Evolutionary conservation across 2,797 vertebrate genomes (phyloP).

Genomic region (Mionectes olivaceus): DNA sequence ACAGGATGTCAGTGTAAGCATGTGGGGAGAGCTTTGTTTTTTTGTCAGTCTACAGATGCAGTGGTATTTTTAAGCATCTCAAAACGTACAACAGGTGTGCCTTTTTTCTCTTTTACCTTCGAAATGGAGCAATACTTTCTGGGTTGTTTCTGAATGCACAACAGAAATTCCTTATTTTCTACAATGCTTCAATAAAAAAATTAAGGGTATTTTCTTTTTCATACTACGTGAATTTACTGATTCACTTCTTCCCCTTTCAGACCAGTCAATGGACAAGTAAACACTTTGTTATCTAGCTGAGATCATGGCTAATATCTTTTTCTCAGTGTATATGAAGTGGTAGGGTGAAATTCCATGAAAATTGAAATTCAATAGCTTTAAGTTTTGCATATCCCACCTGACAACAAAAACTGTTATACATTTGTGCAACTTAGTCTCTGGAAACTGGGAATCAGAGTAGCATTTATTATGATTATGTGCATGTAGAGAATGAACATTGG

Average conservation of each 20-base stretch:
- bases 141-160: background rate
- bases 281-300: background rate
- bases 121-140: background rate
- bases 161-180: background rate
- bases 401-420: background rate
- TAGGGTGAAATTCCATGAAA: background rate
- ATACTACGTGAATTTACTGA: background rate
- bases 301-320: background rate
- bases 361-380: background rate
- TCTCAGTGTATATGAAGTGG: background rate
- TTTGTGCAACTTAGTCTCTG: background rate
- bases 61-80: background rate
- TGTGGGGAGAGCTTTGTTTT: background rate
- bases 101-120: background rate
- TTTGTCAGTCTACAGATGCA: background rate
- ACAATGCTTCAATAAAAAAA: background rate
- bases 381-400: background rate
- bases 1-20: background rate
- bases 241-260: background rate
- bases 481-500: background rate
- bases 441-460: background rate
- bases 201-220: background rate
- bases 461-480: background rate
- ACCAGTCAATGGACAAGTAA: background rate
- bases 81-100: background rate